Evolutionary conservation across 2,888 invertebrate species (phyloP), one percentile per base, ranked within the genome.

Genomic region (Chrysomela aeneicollis): DNA sequence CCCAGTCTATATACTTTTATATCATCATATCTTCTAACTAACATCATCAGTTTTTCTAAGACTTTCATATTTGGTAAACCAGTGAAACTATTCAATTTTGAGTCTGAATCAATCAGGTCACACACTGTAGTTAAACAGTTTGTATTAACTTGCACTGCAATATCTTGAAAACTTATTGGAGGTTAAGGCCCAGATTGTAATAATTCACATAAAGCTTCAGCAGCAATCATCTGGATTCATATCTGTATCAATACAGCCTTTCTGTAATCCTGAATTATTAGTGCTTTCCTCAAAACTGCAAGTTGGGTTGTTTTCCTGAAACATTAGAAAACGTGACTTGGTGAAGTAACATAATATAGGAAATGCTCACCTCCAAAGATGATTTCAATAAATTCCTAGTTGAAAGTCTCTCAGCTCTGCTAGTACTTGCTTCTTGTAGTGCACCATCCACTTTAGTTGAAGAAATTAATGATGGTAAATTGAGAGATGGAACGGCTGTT

Each of bases 21-120:
- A 19, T 50, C 50, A 21, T 50, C 50, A 50, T 50, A 50, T 50
- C 50, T 17, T 21, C 26, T 26, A 26, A 26, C 50, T 50, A 50
- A 49, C 15, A 49, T 17, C 12, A 49, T 17, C 1, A 50, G 50
- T 50, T 50, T 50, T 18, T 50, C 50, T 21, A 50, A n/a, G 6
- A 50, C 6, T 21, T 21, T 19, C 50, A 50, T 50, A 8, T 50
- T 50, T 2, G 21, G 21, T 26, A 26, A 26, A 26, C 26, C 26
- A 26, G 26, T 26, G 26, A 26, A 26, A 26, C 26, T 26, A 26
- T 26, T 26, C 26, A 26, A 6, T 26, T 26, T 26, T 26, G 26
- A 26, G 26, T 26, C 26, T 26, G 26, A 26, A 26, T 26, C 26
- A 5, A 26, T 26, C 26, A 26, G 26, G 26, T 26, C 26, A 26